Conservation (phyloP, 2,797 vertebrate species). For the Melanotaenia trifasciata region DNA sequence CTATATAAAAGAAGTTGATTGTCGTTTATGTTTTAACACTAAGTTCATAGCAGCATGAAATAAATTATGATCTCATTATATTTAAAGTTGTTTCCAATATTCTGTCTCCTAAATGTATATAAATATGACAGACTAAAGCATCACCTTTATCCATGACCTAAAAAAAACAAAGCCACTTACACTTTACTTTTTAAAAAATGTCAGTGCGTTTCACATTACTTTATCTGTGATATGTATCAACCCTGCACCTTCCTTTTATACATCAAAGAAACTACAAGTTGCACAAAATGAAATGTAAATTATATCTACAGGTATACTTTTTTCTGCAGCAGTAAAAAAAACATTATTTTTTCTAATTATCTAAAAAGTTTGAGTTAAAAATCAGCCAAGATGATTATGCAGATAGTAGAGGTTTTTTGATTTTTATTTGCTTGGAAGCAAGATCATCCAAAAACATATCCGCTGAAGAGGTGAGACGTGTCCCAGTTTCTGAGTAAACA, state of each 20-base stretch:
- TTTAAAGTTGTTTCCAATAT: background rate
- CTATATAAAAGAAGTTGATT: background rate
- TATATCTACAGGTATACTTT: background rate
- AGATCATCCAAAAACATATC: background rate
- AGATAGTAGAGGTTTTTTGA: background rate
- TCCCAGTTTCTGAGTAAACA: background rate
- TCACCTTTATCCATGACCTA: background rate
- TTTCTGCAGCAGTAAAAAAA: background rate
- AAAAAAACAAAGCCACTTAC: too few species aligned
- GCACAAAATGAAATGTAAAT: background rate
- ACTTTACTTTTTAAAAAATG: too few species aligned
- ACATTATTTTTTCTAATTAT: background rate
- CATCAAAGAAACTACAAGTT: background rate
- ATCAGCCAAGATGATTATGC: background rate
- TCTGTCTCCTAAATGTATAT: too few species aligned
- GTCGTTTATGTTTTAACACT: background rate
- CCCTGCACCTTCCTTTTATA: background rate
- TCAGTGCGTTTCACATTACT: background rate
- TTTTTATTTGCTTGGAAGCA: background rate
- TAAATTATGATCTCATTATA: background rate
- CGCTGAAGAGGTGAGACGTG: background rate
- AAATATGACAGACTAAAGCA: background rate
- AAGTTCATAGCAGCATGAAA: background rate
- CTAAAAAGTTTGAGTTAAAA: background rate
- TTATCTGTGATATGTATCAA: background rate